Conservation (phyloP, 2,888 invertebrate genomes). For the Epirrhoe tristata region DNA sequence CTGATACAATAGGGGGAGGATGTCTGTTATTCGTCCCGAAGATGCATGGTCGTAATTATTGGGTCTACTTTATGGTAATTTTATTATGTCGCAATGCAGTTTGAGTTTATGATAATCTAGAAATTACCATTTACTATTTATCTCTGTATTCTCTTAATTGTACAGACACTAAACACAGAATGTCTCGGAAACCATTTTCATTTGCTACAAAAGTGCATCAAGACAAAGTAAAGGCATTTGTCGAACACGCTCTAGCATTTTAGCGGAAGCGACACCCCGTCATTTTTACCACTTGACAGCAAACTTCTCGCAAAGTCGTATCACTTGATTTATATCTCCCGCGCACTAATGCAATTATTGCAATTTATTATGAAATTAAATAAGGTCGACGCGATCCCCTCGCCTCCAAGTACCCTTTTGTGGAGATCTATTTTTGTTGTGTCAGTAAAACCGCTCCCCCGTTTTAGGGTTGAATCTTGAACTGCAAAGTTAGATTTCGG, state of each 20-base stretch:
- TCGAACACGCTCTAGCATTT: slow-evolving; percentile 24
- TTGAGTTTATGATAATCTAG: slow-evolving; percentile 16
- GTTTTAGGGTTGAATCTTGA: slow-evolving; percentile 66
- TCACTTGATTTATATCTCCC: slow-evolving; percentile 74
- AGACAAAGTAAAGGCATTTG: slow-evolving; percentile 33
- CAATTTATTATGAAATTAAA: slow-evolving; percentile 85
- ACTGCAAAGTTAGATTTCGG: slow-evolving; percentile 60
- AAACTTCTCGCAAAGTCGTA: slow-evolving; percentile 56
- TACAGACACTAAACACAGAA: not conserved
- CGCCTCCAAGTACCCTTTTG: slow-evolving; percentile 73
- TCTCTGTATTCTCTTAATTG: slow-evolving; percentile 14
- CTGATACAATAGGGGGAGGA: slow-evolving; percentile 37
- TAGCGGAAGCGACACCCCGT: slow-evolving; percentile 31
- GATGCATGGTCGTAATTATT: slow-evolving; percentile 71
- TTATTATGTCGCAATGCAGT: slow-evolving; percentile 42
- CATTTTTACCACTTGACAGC: slow-evolving; percentile 53
- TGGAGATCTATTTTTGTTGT: slow-evolving; percentile 61
- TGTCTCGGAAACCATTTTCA: not conserved
- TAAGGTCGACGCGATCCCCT: slow-evolving; percentile 73
- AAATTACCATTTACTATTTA: slow-evolving; percentile 4
- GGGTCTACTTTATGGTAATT: slow-evolving; percentile 45
- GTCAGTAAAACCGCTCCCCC: slow-evolving; percentile 56
- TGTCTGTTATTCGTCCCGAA: slow-evolving; percentile 66
- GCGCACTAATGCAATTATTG: slow-evolving; percentile 80
- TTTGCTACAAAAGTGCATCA: not conserved